phyloP scores from a whole-genome alignment of 2,888 invertebrate genomes.

The Tenthredo mesomela region DNA sequence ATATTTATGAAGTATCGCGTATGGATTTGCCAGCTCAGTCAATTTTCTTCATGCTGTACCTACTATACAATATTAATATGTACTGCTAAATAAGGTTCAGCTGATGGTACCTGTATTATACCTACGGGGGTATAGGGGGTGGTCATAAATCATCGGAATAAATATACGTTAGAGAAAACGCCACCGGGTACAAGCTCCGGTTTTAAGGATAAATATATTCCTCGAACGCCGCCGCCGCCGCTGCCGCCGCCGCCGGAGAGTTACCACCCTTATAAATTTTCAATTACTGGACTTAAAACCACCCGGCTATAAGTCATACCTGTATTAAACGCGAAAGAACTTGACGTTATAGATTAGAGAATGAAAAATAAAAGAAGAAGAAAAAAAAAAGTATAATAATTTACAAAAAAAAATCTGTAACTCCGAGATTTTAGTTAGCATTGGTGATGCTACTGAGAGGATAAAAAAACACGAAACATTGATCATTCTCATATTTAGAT shows the following conservation, averaged over 20 bases:
- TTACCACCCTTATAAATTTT: background rate
- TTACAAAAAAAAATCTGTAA: no score
- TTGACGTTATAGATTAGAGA: no score
- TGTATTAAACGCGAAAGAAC: background rate
- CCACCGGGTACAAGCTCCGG: conserved; percentile 43
- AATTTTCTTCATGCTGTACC: background rate
- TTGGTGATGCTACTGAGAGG: no score
- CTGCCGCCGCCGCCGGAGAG: background rate
- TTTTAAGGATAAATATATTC: conserved; percentile 42
- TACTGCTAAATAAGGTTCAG: background rate
- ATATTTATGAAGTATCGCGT: conserved; percentile 66
- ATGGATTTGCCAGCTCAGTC: background rate
- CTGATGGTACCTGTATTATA: background rate
- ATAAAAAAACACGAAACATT: no score
- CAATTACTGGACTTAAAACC: conserved; percentile 8
- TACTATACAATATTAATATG: background rate
- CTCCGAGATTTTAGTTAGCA: no score
- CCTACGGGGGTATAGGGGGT: background rate
- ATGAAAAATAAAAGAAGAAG: no score
- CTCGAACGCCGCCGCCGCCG: background rate
- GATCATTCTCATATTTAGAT: no score
- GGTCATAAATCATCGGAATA: conserved; percentile 42
- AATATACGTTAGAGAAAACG: conserved; percentile 44
- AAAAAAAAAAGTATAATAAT: no score
- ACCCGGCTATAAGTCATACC: background rate